Evolutionary conservation across 37 sponge, comb jelly and placozoan genomes (phyloP).

Genomic region (Diacarnus erythraeanus): DNA sequence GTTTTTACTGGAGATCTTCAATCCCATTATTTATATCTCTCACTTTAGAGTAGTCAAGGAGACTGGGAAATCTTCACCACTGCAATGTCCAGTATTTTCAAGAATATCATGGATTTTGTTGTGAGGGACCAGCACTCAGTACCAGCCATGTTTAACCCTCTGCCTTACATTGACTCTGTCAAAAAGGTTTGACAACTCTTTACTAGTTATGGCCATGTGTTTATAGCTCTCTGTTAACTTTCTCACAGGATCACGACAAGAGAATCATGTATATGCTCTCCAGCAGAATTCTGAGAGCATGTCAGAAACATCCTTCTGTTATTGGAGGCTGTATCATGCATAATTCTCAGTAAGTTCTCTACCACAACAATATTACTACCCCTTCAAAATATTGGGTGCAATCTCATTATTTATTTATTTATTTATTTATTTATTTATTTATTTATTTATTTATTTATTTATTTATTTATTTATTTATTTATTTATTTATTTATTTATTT

Average conservation of each 20-base stretch:
- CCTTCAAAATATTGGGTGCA: neutral
- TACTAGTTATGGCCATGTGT: neutral
- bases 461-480: neutral
- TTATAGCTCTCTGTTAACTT: neutral
- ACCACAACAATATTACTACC: no score
- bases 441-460: neutral
- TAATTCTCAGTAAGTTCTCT: slow-evolving; percentile 43
- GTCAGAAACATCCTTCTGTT: slow-evolving; percentile 40
- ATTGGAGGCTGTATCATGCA: slow-evolving; percentile 48
- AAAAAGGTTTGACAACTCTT: slow-evolving; percentile 19
- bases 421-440: neutral
- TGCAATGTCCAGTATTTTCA: slow-evolving; percentile 41
- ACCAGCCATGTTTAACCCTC: slow-evolving; percentile 49
- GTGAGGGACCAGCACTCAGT: slow-evolving; percentile 30
- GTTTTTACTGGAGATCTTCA: no score
- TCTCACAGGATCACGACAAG: neutral
- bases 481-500: neutral
- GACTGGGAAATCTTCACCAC: slow-evolving; percentile 54
- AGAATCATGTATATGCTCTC: slow-evolving; percentile 2
- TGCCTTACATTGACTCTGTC: slow-evolving; percentile 29
- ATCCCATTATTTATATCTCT: no score
- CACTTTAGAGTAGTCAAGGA: slow-evolving; percentile 9
- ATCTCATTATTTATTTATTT: neutral
- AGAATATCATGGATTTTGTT: slow-evolving; percentile 25
- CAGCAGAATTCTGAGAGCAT: slow-evolving; percentile 39